Evolutionary conservation across 2,888 invertebrate species (phyloP), one percentile per base, ranked within the genome.

Genomic region (Mayetiola destructor): DNA sequence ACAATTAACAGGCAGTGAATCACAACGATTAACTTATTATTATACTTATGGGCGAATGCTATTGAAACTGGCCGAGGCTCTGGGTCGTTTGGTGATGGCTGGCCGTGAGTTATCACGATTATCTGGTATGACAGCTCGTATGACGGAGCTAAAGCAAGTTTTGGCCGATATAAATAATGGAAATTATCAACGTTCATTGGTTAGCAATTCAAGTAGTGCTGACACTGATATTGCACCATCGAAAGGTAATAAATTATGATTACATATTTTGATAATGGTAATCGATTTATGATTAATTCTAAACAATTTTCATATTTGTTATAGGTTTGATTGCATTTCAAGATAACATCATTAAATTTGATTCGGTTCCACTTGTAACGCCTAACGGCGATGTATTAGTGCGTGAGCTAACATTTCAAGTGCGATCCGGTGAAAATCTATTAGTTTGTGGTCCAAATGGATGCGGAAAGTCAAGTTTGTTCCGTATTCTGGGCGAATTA

Each of bases 381-480:
- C 99, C 99, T 2, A 97, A 96, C 67, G 97, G 97, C 0, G 97
- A 99, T 70, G 78, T 97, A 9, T n/a, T 48, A 9, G 48, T 56
- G 9, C 30, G 35, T 12, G 90, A 92, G 64, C 75, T 97, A 14
- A 80, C 80, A 42, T 92, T 99, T 67, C 92, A 94, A 79, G 94
- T 93, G 57, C 79, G 82, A 63, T 93, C 94, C 0, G 96, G 96
- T 39, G 88, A 89, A 76, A 97, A 97, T 75, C 94, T 97, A 0
- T 73, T 97, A n/a, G 93, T 97, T 0, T 96, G 95, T 69, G 97
- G 97, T 0, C 97, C 97, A 2, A 99, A 99, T 71, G 97, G 99
- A 1, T 94, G 96, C 71, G 97, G 97, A 54, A 99, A 99, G 73
- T 93, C 93, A 57, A 96, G 95, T 1, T 77, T 99, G 65, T 99